Percentiles rank a stretch among this genome's conserved stretches.
Conservation (phyloP, 2,113 vertebrate genomes). For the Apaloderma vittatum region DNA sequence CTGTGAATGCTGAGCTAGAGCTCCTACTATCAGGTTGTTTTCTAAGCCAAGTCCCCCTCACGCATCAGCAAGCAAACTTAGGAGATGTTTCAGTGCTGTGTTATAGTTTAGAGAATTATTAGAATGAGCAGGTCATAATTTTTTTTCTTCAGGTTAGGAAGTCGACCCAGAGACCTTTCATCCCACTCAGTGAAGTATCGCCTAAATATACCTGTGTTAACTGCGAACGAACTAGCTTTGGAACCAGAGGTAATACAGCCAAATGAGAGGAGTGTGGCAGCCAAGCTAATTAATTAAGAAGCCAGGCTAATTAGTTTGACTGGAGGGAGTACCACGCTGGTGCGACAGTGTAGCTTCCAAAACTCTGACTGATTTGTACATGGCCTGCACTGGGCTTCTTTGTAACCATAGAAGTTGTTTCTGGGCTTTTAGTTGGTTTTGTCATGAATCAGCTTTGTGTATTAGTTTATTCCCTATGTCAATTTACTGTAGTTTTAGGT, state of each 20-base stretch:
- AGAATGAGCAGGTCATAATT: neutral
- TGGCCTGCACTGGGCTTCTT: neutral
- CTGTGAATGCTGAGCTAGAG: neutral
- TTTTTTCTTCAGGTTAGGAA: neutral
- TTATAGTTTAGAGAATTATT: neutral
- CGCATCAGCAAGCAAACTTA: accelerated
- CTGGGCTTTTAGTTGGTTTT: neutral
- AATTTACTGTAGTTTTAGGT: neutral
- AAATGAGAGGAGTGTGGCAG: neutral
- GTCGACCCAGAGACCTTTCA: neutral
- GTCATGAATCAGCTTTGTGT: neutral
- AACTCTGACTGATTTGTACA: neutral
- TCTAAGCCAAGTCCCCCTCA: neutral
- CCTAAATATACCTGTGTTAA: neutral
- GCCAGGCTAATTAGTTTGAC: slow-evolving; percentile 11
- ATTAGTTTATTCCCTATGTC: neutral
- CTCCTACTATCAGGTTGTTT: neutral
- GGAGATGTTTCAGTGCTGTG: neutral
- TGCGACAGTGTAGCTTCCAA: neutral
- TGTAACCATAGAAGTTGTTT: neutral
- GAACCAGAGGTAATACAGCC: neutral
- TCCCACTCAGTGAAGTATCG: neutral
- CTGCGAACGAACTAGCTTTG: neutral
- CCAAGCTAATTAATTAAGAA: slow-evolving; percentile 22
- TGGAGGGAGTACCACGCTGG: slow-evolving; percentile 11